phyloP scores from a whole-genome alignment of 2,797 vertebrate genomes.

The Euphonia xanthogaster region DNA sequence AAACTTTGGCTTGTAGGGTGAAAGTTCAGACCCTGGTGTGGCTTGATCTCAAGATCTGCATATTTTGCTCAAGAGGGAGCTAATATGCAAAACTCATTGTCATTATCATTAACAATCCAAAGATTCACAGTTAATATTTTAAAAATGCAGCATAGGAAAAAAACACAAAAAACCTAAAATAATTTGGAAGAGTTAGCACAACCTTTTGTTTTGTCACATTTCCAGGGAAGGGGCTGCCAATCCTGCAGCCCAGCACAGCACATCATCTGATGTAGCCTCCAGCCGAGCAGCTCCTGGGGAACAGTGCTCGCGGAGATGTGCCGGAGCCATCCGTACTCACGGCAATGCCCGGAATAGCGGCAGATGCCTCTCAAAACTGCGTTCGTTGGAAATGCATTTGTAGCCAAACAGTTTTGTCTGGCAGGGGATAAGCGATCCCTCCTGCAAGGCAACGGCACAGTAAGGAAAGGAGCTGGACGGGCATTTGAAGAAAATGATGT shows the following conservation, averaged over 20 bases:
- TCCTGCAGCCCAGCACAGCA: neutral
- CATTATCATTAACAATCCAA: neutral
- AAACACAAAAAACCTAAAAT: neutral
- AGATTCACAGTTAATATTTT: neutral
- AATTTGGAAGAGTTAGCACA: neutral
- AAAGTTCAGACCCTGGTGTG: neutral
- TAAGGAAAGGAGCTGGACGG: neutral
- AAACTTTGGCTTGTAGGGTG: neutral
- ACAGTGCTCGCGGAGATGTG: neutral
- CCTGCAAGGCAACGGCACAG: neutral
- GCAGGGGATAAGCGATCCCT: neutral
- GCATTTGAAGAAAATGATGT: neutral
- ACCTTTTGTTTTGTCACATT: neutral
- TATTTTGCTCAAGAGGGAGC: neutral
- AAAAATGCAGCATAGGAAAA: neutral
- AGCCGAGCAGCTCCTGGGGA: neutral
- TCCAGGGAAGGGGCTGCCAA: neutral
- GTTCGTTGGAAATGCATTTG: neutral
- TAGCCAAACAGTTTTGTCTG: slow-evolving; percentile 2
- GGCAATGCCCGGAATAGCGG: fast-evolving
- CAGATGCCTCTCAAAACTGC: neutral
- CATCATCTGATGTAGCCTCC: neutral
- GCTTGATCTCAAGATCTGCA: neutral
- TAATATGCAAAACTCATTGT: neutral
- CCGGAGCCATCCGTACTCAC: fast-evolving